A percentile compares a stretch with the other conserved stretches of the same genome.
phyloP scores from a whole-genome alignment of 92 coral and sea anemone species.

The Palythoa caribaeorum region DNA sequence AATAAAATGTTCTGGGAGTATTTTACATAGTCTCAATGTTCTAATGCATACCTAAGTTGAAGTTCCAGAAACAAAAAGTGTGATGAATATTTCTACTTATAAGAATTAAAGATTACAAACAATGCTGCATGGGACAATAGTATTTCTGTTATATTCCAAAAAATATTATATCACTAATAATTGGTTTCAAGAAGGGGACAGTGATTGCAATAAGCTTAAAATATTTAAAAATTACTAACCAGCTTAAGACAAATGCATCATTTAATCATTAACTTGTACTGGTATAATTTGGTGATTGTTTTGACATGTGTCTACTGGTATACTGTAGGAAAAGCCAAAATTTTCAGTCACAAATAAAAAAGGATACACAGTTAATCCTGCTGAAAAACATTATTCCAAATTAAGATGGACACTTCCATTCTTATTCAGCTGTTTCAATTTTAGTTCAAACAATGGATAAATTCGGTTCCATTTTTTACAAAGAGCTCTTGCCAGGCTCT shows the following conservation, averaged over 20 bases:
- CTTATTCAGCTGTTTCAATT: conserved; percentile 12
- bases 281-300: too few relatives aligned
- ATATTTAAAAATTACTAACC: neutral
- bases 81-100: conserved; percentile 5
- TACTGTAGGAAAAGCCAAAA: neutral
- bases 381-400: neutral
- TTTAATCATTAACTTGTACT: too few relatives aligned
- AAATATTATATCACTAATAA: neutral
- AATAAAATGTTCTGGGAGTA: conserved; percentile 10
- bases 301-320: too few relatives aligned
- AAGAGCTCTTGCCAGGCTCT: conserved; percentile 7
- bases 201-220: neutral
- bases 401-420: neutral
- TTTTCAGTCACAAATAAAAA: neutral
- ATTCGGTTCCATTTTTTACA: neutral
- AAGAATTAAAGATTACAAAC: neutral
- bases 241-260: neutral
- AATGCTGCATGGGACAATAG: neutral
- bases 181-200: too few relatives aligned
- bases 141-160: neutral
- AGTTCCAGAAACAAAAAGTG: neutral
- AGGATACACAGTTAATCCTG: neutral
- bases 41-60: neutral
- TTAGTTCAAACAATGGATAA: neutral
- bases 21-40: conserved; percentile 6